Evolutionary conservation across 92 coral and sea anemone genomes (phyloP), one percentile per base, ranked within the genome.

Genomic region (Heliopora coerulea): DNA sequence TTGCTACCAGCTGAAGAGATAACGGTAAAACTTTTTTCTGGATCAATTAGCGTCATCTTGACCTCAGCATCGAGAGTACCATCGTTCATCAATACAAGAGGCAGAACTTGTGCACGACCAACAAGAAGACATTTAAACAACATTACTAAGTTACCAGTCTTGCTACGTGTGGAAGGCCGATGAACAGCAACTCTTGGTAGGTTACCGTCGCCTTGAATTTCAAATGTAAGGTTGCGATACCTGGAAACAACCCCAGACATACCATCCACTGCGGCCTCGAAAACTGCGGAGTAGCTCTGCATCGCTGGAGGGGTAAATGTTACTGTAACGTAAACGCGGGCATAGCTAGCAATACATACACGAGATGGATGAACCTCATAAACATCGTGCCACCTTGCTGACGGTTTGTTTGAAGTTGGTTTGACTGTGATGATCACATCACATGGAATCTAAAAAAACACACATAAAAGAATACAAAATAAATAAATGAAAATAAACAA

Each of bases 141-240:
- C 79, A 95, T 77, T 24, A 95, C 93, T 0, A 96, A 82, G 50
- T 91, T 86, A 69, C 99, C 96, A 52, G 86, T 85, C 80, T 95
- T 95, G 85, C 86, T 95, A 2, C 99, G 91, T 31, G 96, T 86
- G 7, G 91, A 79, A 4, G 99, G 99, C 42, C 93, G 85, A 32
- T 83, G 83, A 60, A 95, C 81, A 27, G 85, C 74, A 35, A 95
- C 88, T 68, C 99, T 46, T 0, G 99, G 99, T 30, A 95, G 87
- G 72, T 95, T 95, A 17, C 99, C 99, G 69, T 95, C 99, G n/a
- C 99, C 99, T 58, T 95, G 99, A 24, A 95, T 95, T 19, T 95
- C 99, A 78, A 95, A 95, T 8, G 91, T 79, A 29, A 95, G 86
- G 60, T 91, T 95, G 74, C 99, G 93, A 65, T 91, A 95, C 50